Evolutionary conservation across 2,797 vertebrate genomes (phyloP).

Genomic region (Pseudochirops cupreus): DNA sequence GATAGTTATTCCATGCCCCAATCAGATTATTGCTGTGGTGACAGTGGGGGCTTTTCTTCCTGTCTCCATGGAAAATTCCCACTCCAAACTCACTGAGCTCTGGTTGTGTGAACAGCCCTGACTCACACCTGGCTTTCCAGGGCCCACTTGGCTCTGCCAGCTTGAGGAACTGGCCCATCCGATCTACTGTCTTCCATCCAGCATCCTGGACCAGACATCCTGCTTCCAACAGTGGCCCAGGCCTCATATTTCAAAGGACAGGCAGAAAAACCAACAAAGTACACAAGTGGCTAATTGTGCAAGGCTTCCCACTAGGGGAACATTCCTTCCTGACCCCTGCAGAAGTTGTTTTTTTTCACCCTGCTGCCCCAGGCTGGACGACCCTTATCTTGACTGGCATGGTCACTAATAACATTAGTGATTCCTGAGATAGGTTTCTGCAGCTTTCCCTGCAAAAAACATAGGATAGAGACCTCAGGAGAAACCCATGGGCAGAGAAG

Average conservation of each 20-base stretch:
- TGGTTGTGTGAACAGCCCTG: neutral
- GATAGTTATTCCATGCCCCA: neutral
- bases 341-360: neutral
- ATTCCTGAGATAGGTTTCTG: neutral
- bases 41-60: neutral
- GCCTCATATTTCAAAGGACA: neutral
- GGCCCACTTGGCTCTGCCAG: neutral
- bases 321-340: rapidly evolving
- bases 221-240: neutral
- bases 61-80: neutral
- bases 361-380: rapidly evolving
- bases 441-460: rapidly evolving
- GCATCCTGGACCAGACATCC: conserved; percentile 13
- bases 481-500: neutral
- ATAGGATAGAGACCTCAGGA: neutral
- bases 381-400: conserved; percentile 13
- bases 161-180: neutral
- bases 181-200: neutral
- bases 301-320: rapidly evolving
- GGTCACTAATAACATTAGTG: rapidly evolving
- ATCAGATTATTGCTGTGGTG: neutral
- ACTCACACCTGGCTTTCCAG: neutral
- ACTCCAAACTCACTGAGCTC: neutral
- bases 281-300: neutral
- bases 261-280: neutral